Base-by-base conservation (phyloP, 2,113 vertebrate genomes). In the Cathartes aura region DNA sequence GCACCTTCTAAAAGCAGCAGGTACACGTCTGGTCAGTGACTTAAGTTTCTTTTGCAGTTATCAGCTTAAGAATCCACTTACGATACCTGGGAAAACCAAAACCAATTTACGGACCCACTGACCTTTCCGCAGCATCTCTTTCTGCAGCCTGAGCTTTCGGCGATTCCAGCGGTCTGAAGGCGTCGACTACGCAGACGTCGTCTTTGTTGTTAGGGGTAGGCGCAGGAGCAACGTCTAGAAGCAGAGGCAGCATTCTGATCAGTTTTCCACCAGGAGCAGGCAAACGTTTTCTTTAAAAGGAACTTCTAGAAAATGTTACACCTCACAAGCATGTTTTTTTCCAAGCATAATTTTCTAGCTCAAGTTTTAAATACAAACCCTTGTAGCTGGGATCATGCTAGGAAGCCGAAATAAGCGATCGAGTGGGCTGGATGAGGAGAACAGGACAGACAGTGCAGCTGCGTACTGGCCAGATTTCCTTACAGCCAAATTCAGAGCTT, bases 91-190 rank as follows among this genome's bases (percentile, higher is more conserved):
- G 27, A 45, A 81, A 85, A 58, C 9, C 48, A 9, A 81, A 58
- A 8, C 5, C 7, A 5, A 5, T 15, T 6, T 32, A 23, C 0
- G 0, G 47, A 70, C 55, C 42, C 84, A 81, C 86, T 68, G 70
- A 99, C 99, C 99, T 99, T 90, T 98, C 98, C 8, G 98, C 96
- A 83, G 98, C 96, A 74, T 99, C 99, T 87, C 97, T 90, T 71
- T 98, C 98, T 63, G 98, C 98, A 58, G 97, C 94, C 45, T 97
- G 96, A 70, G 98, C 91, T 50, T 97, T 97, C 18, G 99, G 98
- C 4, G 98, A 98, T 76, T 99, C 99, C 97, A 98, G 98, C 6
- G 99, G 95, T 91, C 98, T 98, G 91, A 99, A 96, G 32, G 98
- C 94, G 11, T 98, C 98, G 42, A 98, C 98, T 0, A 98, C 84